These are phyloP conservation scores for Acromyrmex charruanus DNA, from an alignment of 1,140 invertebrate genomes.

Conservation along the genomic window DNA sequence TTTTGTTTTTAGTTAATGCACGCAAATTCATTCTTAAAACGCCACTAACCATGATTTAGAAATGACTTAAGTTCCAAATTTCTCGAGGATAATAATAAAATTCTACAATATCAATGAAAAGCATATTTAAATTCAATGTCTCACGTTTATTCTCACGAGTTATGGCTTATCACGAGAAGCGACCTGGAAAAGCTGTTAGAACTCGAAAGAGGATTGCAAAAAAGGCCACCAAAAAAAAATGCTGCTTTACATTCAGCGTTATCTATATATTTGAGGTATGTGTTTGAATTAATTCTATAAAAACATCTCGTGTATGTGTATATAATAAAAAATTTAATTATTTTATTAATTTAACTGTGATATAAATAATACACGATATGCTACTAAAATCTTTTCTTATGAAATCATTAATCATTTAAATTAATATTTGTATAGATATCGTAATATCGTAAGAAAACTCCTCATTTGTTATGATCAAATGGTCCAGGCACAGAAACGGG, in stretches of 20 bases:
- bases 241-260: slow-evolving; percentile 48
- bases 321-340: background rate
- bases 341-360: background rate
- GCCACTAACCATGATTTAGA: slow-evolving; percentile 13
- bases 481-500: slow-evolving; percentile 89
- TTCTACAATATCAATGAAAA: background rate
- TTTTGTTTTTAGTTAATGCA: slow-evolving; percentile 18
- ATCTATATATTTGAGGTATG: slow-evolving; percentile 62
- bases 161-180: slow-evolving; percentile 78
- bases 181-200: slow-evolving; percentile 77
- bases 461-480: slow-evolving; percentile 88
- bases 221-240: slow-evolving; percentile 8
- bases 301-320: slow-evolving; percentile 50
- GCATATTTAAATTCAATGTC: slow-evolving; percentile 74
- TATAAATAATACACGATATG: background rate
- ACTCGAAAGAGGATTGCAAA: slow-evolving; percentile 72
- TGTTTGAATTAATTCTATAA: slow-evolving; percentile 18
- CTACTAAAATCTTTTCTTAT: background rate
- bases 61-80: slow-evolving; percentile 13
- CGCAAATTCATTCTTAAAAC: slow-evolving; percentile 47
- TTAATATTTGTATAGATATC: slow-evolving; percentile 76
- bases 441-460: slow-evolving; percentile 79
- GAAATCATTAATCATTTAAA: background rate
- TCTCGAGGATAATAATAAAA: background rate
- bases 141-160: slow-evolving; percentile 72